Conservation (phyloP, 2,113 vertebrate species). For the Nematolebias whitei region DNA sequence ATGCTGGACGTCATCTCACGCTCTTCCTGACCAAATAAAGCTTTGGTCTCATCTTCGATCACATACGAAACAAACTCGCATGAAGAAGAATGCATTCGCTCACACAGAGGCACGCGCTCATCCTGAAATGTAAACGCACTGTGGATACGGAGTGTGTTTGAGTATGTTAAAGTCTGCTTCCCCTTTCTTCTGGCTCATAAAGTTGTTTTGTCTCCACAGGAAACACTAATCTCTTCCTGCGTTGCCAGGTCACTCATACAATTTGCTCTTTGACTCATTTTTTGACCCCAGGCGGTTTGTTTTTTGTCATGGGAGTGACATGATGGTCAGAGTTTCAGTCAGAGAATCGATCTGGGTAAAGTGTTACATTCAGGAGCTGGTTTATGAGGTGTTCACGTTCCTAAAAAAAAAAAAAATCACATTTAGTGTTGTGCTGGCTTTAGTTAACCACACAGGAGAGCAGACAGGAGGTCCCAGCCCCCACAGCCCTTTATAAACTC, state of each 20-base stretch:
- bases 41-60: conserved; percentile 32
- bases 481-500: conserved; percentile 76
- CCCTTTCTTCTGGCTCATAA: conserved; percentile 20
- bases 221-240: conserved; percentile 76
- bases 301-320: conserved; percentile 17
- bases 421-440: no score
- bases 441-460: conserved; percentile 37
- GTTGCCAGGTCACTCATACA: conserved; percentile 36
- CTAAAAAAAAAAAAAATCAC: no score
- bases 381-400: no score
- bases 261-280: conserved; percentile 22
- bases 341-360: no score
- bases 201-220: conserved; percentile 56
- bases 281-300: conserved; percentile 12
- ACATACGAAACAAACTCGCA: conserved; percentile 31
- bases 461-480: conserved; percentile 54
- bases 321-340: conserved; percentile 1
- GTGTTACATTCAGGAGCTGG: neutral
- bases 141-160: no score
- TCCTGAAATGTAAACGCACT: conserved; percentile 50
- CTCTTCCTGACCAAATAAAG: conserved; percentile 75
- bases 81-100: conserved; percentile 38
- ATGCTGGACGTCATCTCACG: conserved; percentile 34
- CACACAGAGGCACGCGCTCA: conserved; percentile 16
- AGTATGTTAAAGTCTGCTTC: conserved; percentile 30